phyloP scores from a whole-genome alignment of 1,140 invertebrate species.

The Drosophila rhopaloa region DNA sequence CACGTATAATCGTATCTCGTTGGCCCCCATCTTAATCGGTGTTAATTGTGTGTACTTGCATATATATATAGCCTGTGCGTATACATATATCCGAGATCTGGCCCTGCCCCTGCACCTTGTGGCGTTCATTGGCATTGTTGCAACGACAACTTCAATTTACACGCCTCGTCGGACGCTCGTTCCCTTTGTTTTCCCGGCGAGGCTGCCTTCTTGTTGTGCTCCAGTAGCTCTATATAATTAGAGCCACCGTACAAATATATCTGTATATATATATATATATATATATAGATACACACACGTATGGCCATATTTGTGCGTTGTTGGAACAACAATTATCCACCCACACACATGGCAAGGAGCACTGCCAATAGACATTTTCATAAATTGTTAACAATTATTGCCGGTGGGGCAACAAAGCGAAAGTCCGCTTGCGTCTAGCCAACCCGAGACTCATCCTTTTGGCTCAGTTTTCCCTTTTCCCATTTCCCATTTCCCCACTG shows the following conservation, averaged over 20 bases:
- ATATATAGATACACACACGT: not conserved
- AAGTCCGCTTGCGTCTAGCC: slow-evolving; percentile 49
- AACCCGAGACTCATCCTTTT: slow-evolving; percentile 19
- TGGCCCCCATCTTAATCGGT: slow-evolving; percentile 50
- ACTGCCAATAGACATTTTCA: slow-evolving; percentile 72
- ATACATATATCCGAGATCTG: slow-evolving; percentile 8
- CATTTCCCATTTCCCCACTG: not conserved
- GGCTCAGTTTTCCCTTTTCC: slow-evolving; percentile 10
- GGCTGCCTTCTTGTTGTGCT: slow-evolving; percentile 49
- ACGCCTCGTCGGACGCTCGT: slow-evolving; percentile 55
- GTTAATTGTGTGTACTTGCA: slow-evolving; percentile 54
- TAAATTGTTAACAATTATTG: slow-evolving; percentile 79
- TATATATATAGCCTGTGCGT: slow-evolving; percentile 2
- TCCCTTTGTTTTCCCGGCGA: slow-evolving; percentile 41
- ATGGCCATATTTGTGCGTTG: slow-evolving; percentile 21
- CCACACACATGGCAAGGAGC: slow-evolving; percentile 35
- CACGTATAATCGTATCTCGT: slow-evolving; percentile 13
- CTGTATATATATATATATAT: not conserved
- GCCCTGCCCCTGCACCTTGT: slow-evolving; percentile 7
- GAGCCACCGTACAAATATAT: slow-evolving; percentile 10
- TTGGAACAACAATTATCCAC: slow-evolving; percentile 52
- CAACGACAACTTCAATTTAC: slow-evolving; percentile 68
- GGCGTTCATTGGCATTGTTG: slow-evolving; percentile 54
- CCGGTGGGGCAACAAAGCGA: slow-evolving; percentile 49
- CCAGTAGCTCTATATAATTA: slow-evolving; percentile 68